Conservation (phyloP, 2,797 vertebrate genomes). For the Sternotherus odoratus region DNA sequence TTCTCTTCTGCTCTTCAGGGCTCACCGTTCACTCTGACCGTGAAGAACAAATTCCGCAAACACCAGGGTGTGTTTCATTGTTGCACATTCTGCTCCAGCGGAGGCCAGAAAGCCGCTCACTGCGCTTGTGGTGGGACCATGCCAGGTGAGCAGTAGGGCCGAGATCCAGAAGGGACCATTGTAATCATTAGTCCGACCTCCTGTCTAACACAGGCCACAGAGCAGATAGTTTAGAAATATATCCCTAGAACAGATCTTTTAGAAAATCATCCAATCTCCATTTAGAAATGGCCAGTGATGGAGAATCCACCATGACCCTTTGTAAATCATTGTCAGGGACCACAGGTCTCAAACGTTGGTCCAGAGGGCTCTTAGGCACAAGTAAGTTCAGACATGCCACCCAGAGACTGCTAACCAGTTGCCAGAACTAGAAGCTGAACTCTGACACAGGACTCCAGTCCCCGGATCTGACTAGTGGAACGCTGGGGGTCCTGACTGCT, state of each 20-base stretch:
- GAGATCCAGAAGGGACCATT: not conserved
- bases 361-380: not conserved
- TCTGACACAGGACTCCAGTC: not conserved
- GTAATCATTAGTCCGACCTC: not conserved
- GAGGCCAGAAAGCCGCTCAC: conserved; percentile 89
- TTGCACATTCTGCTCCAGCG: conserved; percentile 95
- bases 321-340: not conserved
- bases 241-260: not conserved
- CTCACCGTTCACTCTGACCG: conserved; percentile 87
- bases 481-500: not conserved
- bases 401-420: not conserved
- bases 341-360: not conserved
- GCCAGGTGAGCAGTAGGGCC: conserved; percentile 84
- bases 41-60: conserved; percentile 83
- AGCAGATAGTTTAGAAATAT: not conserved
- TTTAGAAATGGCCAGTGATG: not conserved
- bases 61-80: conserved; percentile 92
- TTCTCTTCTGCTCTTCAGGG: conserved; percentile 81
- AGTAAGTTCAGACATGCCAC: not conserved
- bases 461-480: not conserved
- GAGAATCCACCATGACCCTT: not conserved
- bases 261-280: not conserved
- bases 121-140: conserved; percentile 94
- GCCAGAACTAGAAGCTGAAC: not conserved
- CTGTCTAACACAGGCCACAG: not conserved